Conservation (phyloP, 2,888 invertebrate species). For the Acutogordius australiensis region DNA sequence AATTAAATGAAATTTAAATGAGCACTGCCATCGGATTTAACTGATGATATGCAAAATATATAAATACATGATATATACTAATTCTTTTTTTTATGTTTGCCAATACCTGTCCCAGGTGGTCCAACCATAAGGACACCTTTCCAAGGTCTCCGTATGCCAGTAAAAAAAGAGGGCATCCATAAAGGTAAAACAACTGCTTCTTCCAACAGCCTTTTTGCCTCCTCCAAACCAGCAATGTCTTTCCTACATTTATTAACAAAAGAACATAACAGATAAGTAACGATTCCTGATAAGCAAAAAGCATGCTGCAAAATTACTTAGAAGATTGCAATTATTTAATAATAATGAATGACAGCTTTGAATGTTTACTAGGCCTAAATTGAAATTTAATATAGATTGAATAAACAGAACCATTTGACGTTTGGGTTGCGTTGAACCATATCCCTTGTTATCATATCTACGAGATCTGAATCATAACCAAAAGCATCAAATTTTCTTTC, state of each 20-base stretch:
- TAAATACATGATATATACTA: too few species aligned
- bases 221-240: conserved; percentile 26
- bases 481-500: conserved; percentile 50
- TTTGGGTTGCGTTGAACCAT: conserved; percentile 86
- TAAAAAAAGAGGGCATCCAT: conserved; percentile 93
- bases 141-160: conserved; percentile 40
- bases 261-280: not conserved
- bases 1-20: too few species aligned
- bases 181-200: conserved; percentile 89
- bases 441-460: conserved; percentile 71
- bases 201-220: conserved; percentile 41
- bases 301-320: not conserved
- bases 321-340: not conserved
- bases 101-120: too few species aligned
- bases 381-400: too few species aligned
- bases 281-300: too few species aligned
- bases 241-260: conserved; percentile 18
- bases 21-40: too few species aligned
- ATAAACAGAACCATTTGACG: conserved; percentile 58
- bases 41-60: too few species aligned
- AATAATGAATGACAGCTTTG: not conserved
- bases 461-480: conserved; percentile 56
- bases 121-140: conserved; percentile 45
- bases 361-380: too few species aligned
- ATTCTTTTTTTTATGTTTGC: too few species aligned